These are phyloP conservation scores for Psittacus erithacus DNA, from an alignment of 2,113 vertebrate species.

Conservation along the genomic window DNA sequence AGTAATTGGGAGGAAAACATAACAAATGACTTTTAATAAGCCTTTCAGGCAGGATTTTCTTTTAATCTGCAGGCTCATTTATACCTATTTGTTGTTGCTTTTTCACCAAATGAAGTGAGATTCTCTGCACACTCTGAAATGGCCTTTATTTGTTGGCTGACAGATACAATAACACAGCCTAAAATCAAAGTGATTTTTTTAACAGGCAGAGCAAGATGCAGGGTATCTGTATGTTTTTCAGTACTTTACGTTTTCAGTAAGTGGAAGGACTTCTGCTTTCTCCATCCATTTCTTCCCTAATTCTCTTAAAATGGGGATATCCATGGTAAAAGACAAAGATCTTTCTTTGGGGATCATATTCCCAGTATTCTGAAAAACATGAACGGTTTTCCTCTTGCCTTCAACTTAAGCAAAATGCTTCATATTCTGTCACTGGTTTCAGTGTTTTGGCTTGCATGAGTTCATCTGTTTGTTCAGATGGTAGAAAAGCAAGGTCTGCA, in stretches of 20 bases:
- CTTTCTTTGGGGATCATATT: neutral
- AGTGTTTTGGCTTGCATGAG: neutral
- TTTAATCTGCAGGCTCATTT: conserved; percentile 55
- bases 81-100: conserved; percentile 20
- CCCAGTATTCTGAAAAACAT: neutral
- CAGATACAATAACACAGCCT: neutral
- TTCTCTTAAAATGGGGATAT: neutral
- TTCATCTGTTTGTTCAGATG: neutral
- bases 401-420: neutral
- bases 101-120: conserved; percentile 4
- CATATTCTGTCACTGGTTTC: neutral
- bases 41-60: conserved; percentile 60
- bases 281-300: neutral
- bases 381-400: neutral
- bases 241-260: neutral
- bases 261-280: neutral
- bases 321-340: neutral
- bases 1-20: conserved; percentile 70
- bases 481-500: neutral
- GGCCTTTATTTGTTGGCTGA: neutral
- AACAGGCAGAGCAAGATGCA: neutral
- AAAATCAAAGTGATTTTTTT: neutral
- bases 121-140: neutral
- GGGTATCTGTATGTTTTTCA: neutral
- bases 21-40: conserved; percentile 70